A percentile compares a stretch with the other conserved stretches of the same genome.
Evolutionary conservation across 2,797 vertebrate species (phyloP).

Genomic region (Propithecus perrieri): DNA sequence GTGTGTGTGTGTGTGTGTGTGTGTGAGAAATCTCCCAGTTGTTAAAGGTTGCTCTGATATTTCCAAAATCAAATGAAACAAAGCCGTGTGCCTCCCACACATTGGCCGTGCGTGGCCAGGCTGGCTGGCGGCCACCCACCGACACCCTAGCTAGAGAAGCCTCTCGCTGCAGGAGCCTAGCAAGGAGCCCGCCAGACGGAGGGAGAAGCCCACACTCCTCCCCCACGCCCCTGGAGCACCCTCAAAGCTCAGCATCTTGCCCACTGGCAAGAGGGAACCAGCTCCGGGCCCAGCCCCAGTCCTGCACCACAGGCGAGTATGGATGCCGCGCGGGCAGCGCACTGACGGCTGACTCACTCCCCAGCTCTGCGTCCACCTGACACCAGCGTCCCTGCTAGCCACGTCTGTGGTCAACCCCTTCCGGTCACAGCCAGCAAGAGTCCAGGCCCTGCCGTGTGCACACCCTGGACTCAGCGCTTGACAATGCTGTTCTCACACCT

Average conservation of each 20-base stretch:
- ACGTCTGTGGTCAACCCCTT: too few relatives aligned
- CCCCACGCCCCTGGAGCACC: not conserved
- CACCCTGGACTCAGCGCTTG: too few relatives aligned
- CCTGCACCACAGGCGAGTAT: fast-evolving
- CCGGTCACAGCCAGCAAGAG: not conserved
- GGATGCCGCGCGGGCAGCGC: not conserved
- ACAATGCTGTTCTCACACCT: not conserved
- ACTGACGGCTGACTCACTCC: too few relatives aligned
- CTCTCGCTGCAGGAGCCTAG: not conserved
- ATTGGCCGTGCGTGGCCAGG: not conserved
- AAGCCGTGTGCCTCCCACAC: not conserved
- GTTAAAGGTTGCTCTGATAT: not conserved
- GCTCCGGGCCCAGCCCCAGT: not conserved
- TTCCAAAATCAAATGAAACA: slow-evolving; percentile 42
- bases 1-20: too few relatives aligned
- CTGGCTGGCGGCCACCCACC: not conserved
- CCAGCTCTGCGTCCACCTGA: not conserved
- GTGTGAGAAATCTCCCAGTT: not conserved
- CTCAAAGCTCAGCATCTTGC: not conserved
- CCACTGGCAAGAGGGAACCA: not conserved
- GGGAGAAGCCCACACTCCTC: not conserved
- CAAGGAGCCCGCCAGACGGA: not conserved
- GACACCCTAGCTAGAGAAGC: not conserved
- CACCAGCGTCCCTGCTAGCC: not conserved
- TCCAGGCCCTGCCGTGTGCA: too few relatives aligned